phyloP scores from a whole-genome alignment of 2,113 vertebrate species.

The Melanostigma gelatinosum region DNA sequence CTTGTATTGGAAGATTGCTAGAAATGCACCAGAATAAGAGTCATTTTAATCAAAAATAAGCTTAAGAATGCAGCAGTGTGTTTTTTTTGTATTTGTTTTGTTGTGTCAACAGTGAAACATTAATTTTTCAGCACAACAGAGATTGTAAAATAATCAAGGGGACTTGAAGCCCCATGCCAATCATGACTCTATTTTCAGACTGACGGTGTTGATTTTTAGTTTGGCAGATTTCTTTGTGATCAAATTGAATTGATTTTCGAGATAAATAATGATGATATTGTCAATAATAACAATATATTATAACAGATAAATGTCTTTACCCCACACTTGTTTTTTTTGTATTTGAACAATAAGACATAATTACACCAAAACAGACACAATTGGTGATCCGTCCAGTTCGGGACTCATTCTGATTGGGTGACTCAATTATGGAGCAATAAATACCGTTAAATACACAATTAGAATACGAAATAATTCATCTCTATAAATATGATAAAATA shows the following conservation, averaged over 20 bases:
- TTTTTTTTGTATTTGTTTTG: background rate
- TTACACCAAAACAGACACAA: background rate
- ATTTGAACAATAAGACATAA: background rate
- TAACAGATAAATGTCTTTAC: background rate
- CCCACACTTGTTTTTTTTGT: background rate
- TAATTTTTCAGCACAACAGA: background rate
- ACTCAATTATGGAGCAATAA: background rate
- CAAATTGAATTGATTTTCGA: background rate
- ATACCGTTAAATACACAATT: background rate
- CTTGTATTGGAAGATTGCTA: background rate
- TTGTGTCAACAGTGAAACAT: background rate
- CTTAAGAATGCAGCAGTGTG: background rate
- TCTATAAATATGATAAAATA: background rate
- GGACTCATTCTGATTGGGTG: background rate
- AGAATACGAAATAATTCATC: background rate
- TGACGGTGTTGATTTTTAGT: background rate
- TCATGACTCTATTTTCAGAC: background rate
- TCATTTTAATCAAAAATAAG: background rate
- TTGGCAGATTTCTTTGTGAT: background rate
- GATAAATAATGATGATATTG: background rate
- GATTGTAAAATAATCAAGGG: background rate
- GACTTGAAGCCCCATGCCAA: background rate
- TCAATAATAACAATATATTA: background rate
- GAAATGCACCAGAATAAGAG: background rate
- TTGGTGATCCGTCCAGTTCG: background rate